Evolutionary conservation across 2,113 vertebrate genomes (phyloP).

Genomic region (Sporophila hypoxantha): DNA sequence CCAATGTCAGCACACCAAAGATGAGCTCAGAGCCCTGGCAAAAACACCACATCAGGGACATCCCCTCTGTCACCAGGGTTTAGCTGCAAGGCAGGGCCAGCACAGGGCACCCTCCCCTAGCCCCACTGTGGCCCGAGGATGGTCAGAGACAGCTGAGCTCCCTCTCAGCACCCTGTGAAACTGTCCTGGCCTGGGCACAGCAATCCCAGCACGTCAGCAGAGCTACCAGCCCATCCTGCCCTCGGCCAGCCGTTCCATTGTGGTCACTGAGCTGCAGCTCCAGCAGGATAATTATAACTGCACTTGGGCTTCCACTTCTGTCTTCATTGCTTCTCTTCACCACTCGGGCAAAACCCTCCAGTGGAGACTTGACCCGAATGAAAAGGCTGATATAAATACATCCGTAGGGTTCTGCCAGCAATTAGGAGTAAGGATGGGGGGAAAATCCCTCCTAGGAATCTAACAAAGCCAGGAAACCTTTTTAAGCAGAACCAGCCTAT

Average conservation of each 20-base stretch:
- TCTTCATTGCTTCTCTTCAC: background rate
- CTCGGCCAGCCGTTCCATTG: background rate
- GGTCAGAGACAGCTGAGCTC: background rate
- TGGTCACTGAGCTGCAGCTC: background rate
- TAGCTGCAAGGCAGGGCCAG: background rate
- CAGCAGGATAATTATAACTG: background rate
- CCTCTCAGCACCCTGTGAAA: background rate
- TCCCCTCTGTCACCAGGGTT: rapidly evolving
- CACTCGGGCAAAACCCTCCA: background rate
- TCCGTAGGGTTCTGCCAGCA: conserved; percentile 36
- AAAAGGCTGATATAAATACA: conserved; percentile 43
- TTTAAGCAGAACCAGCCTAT: conserved; percentile 43
- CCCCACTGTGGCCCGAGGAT: rapidly evolving
- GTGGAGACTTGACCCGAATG: conserved; percentile 13
- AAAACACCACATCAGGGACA: background rate
- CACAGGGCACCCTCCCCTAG: background rate
- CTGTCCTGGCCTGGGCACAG: rapidly evolving
- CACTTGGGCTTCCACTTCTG: background rate
- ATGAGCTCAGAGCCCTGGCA: too few relatives aligned
- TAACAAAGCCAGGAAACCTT: conserved; percentile 54
- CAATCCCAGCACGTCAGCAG: background rate
- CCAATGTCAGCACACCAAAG: background rate
- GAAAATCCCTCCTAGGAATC: conserved; percentile 26
- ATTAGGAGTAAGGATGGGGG: conserved; percentile 13
- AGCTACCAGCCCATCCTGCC: background rate